Base-by-base conservation (phyloP, 1,140 invertebrate genomes). In the Trachymyrmex cornetzi region DNA sequence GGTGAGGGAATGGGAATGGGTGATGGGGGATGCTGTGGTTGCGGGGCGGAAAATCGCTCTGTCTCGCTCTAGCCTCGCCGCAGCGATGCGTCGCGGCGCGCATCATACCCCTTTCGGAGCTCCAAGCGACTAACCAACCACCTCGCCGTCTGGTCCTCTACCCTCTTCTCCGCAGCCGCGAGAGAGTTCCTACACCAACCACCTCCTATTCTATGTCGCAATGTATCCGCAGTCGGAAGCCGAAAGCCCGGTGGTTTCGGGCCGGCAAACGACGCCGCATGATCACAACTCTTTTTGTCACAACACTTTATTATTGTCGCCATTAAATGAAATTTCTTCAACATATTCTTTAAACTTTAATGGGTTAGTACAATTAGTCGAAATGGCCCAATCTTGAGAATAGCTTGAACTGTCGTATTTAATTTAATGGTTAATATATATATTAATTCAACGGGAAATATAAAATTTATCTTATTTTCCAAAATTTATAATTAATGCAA, bases 141-240 rank as follows among this genome's bases (percentile, higher is more conserved):
- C 48, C 48, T 50, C 87, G n/a, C 72, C 72, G 53, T 66, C 75
- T 87, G 69, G 87, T 88, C 87, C 86, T 74, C 92, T 84, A 16
- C 84, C 88, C 53, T 61, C 80, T 81, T 89, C 71, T 69, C 48
- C 81, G 80, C 85, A 84, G 63, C 89, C 88, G 87, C 89, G 81
- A 87, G 79, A 86, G 90, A 90, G 38, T 87, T 82, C 89, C 88
- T 90, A 90, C 88, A 89, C 91, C 86, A 90, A 89, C 91, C 90
- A 77, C 79, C 79, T 90, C 90, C 89, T 89, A 71, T 77, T 90
- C 90, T 88, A 93, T 95, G 94, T 95, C 94, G 94, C 94, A 95
- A 94, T 95, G 94, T 92, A 94, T 94, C 94, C 89, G 94, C 94
- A 95, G 94, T 94, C 91, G 90, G 91, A 92, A 93, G 85, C 80